Conservation (phyloP, 1,140 invertebrate species). For the Copidosoma floridanum region DNA sequence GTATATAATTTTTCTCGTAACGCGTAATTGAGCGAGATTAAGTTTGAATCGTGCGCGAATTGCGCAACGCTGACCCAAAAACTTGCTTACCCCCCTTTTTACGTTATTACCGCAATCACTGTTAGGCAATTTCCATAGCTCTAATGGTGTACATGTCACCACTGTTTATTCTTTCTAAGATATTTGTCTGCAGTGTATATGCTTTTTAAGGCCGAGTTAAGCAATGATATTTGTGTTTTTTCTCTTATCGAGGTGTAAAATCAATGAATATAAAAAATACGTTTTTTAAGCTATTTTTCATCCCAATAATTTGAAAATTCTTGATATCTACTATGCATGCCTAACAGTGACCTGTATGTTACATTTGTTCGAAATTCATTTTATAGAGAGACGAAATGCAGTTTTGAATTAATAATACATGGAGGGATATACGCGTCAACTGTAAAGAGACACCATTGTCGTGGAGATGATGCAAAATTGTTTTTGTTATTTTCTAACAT, state of each 20-base stretch:
- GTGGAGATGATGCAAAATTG: too few relatives aligned
- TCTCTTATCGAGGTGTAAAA: too few relatives aligned
- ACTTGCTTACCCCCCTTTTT: too few relatives aligned
- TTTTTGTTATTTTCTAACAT: too few relatives aligned
- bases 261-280: too few relatives aligned
- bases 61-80: not conserved
- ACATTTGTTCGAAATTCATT: not conserved
- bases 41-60: not conserved
- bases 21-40: not conserved
- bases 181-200: too few relatives aligned
- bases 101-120: constrained; percentile 7
- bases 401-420: not conserved
- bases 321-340: not conserved
- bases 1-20: not conserved
- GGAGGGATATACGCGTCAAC: not conserved
- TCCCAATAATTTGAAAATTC: too few relatives aligned
- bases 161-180: too few relatives aligned
- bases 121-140: not conserved
- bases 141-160: not conserved
- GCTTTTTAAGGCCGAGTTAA: not conserved
- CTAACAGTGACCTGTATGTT: constrained; percentile 3
- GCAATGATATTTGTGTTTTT: not conserved
- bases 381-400: not conserved
- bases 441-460: not conserved
- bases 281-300: not conserved